phyloP scores from a whole-genome alignment of 1,140 invertebrate species.

The Drosophila equinoxialis region DNA sequence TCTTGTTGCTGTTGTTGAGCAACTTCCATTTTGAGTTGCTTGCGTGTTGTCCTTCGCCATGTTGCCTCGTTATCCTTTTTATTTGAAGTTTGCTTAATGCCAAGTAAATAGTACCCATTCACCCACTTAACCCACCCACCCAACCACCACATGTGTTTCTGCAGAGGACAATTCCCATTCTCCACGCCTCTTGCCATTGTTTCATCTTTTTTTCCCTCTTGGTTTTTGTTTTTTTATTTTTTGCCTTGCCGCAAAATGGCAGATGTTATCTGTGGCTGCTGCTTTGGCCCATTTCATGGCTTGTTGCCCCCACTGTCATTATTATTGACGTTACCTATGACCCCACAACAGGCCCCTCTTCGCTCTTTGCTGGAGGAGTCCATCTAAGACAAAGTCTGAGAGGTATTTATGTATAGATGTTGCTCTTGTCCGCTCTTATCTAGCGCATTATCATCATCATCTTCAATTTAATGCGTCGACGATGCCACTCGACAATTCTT shows the following conservation, averaged over 20 bases:
- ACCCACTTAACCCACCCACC: slow-evolving; percentile 11
- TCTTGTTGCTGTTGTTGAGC: slow-evolving; percentile 55
- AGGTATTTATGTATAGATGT: slow-evolving; percentile 14
- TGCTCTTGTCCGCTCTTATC: slow-evolving; percentile 55
- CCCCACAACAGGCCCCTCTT: slow-evolving; percentile 7
- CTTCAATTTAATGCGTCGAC: slow-evolving; percentile 81
- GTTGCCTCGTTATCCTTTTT: slow-evolving; percentile 76
- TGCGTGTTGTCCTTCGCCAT: slow-evolving; percentile 64
- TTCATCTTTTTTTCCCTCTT: slow-evolving; percentile 48
- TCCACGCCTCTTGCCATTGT: slow-evolving; percentile 52
- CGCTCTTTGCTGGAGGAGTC: slow-evolving; percentile 18
- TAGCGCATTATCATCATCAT: slow-evolving; percentile 80
- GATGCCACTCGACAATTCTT: slow-evolving; percentile 74
- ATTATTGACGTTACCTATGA: slow-evolving; percentile 80
- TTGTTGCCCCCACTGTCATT: slow-evolving; percentile 65
- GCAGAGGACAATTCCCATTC: neutral
- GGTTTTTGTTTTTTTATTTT: slow-evolving; percentile 9
- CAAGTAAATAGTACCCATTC: slow-evolving; percentile 70
- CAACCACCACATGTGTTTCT: slow-evolving; percentile 12
- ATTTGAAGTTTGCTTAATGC: slow-evolving; percentile 81
- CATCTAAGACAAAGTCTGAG: slow-evolving; percentile 15
- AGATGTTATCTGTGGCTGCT: slow-evolving; percentile 53
- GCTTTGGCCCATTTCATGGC: slow-evolving; percentile 63
- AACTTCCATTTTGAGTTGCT: slow-evolving; percentile 71
- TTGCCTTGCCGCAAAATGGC: slow-evolving; percentile 51